phyloP scores from a whole-genome alignment of 2,113 vertebrate genomes.

The Trachemys scripta region DNA sequence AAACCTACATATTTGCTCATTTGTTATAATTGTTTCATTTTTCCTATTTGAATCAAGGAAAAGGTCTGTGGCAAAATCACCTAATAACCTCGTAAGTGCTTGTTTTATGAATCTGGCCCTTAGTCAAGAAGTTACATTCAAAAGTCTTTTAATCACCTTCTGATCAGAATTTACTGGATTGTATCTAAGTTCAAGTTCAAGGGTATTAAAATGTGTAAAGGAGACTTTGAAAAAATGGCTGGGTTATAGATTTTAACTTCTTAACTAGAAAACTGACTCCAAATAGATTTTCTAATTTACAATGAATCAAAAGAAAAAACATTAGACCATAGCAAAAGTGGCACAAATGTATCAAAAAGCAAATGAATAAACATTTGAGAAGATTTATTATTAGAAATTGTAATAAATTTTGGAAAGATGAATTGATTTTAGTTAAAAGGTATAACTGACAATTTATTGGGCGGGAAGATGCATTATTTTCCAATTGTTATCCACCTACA shows the following conservation, averaged over 20 bases:
- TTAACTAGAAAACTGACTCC: constrained; percentile 97
- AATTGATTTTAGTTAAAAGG: constrained; percentile 99
- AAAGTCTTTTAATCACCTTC: constrained; percentile 81
- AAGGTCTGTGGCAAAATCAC: background rate
- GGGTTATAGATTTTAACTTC: constrained; percentile 91
- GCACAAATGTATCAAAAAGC: constrained; percentile 99
- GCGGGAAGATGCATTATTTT: constrained; percentile 99
- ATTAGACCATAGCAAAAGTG: constrained; percentile 98
- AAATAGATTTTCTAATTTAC: constrained; percentile 99
- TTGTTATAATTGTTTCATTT: background rate
- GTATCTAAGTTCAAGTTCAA: constrained; percentile 83
- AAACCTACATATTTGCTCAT: background rate
- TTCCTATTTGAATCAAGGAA: background rate
- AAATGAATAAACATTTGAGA: constrained; percentile 99
- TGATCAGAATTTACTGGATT: constrained; percentile 80
- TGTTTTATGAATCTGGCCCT: constrained; percentile 72
- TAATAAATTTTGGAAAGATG: constrained; percentile 97
- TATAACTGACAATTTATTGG: constrained; percentile 99
- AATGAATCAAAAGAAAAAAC: constrained; percentile 94
- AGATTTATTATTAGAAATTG: constrained; percentile 98
- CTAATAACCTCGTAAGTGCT: constrained; percentile 17
- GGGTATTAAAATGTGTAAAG: constrained; percentile 86
- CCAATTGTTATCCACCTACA: constrained; percentile 98
- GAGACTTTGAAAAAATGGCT: constrained; percentile 80
- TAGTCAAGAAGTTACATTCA: constrained; percentile 73